A percentile compares a stretch with the other conserved stretches of the same genome.
Conservation (phyloP, 1,140 invertebrate genomes). For the Neodiprion lecontei region DNA sequence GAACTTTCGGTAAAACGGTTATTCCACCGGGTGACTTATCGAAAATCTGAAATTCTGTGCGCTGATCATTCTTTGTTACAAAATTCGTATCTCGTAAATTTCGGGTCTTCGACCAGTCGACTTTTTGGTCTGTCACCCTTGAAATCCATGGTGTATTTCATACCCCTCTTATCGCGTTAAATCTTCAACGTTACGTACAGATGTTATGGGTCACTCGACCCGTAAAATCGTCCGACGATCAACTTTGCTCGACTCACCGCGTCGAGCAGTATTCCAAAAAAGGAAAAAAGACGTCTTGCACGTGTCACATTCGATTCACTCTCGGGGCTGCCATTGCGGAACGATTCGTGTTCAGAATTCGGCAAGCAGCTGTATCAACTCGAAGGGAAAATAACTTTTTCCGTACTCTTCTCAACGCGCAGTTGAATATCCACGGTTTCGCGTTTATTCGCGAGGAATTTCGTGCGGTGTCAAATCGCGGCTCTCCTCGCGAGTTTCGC, state of each 20-base stretch:
- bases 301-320: slow-evolving; percentile 4
- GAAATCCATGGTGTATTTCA: too few relatives aligned
- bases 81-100: too few relatives aligned
- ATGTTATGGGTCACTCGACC: neutral
- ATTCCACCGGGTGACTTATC: too few relatives aligned
- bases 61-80: too few relatives aligned
- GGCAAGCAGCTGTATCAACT: neutral
- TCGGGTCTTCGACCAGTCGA: too few relatives aligned
- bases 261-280: neutral
- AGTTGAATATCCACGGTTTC: neutral
- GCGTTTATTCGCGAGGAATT: neutral
- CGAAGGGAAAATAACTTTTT: neutral
- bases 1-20: too few relatives aligned
- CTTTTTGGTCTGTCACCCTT: too few relatives aligned
- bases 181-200: too few relatives aligned
- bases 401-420: neutral
- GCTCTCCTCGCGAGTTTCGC: neutral
- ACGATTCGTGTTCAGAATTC: slow-evolving; percentile 5
- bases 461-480: neutral
- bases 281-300: neutral
- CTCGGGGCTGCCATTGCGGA: neutral
- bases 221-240: neutral
- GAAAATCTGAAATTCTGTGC: too few relatives aligned
- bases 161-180: too few relatives aligned
- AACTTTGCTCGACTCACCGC: neutral